phyloP scores from a whole-genome alignment of 2,888 invertebrate genomes.

The Drosophila cracens region DNA sequence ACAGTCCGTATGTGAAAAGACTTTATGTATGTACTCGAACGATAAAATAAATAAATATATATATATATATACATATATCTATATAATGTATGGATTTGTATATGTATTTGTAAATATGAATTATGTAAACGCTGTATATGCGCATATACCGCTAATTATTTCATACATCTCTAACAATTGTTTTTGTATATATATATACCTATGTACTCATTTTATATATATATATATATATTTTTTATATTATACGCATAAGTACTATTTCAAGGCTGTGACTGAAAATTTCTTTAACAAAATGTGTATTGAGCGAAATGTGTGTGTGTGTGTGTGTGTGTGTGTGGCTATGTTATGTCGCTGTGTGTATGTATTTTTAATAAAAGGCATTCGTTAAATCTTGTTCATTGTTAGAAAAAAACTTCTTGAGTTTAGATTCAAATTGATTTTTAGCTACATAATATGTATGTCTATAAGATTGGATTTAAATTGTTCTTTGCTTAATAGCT shows the following conservation, averaged over 20 bases:
- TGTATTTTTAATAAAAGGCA: slow-evolving; percentile 68
- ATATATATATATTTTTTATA: slow-evolving; percentile 22
- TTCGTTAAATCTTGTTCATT: slow-evolving; percentile 51
- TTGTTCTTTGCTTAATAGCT: slow-evolving; percentile 66
- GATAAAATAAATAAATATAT: slow-evolving; percentile 50
- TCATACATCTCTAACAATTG: slow-evolving; percentile 20
- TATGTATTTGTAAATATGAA: slow-evolving; percentile 38
- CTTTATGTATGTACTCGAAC: slow-evolving; percentile 79
- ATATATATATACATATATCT: slow-evolving; percentile 24
- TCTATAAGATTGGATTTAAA: slow-evolving; percentile 76
- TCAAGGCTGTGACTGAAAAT: slow-evolving; percentile 58
- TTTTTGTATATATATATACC: slow-evolving; percentile 31
- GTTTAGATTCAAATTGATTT: slow-evolving; percentile 51
- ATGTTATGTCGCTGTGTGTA: slow-evolving; percentile 4
- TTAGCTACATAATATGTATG: slow-evolving; percentile 71
- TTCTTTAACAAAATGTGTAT: slow-evolving; percentile 45
- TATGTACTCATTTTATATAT: slow-evolving; percentile 29
- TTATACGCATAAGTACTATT: slow-evolving; percentile 50
- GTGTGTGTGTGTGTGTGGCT: slow-evolving; percentile 12
- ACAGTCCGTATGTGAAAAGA: slow-evolving; percentile 85
- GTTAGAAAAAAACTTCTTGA: slow-evolving; percentile 55
- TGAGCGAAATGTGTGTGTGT: slow-evolving; percentile 22
- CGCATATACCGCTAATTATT: slow-evolving; percentile 17
- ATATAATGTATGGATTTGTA: slow-evolving; percentile 26
- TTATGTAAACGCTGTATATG: slow-evolving; percentile 33